Percentiles rank a stretch among this genome's conserved stretches.
phyloP scores from a whole-genome alignment of 2,797 vertebrate species.

The Thalassophryne amazonica region DNA sequence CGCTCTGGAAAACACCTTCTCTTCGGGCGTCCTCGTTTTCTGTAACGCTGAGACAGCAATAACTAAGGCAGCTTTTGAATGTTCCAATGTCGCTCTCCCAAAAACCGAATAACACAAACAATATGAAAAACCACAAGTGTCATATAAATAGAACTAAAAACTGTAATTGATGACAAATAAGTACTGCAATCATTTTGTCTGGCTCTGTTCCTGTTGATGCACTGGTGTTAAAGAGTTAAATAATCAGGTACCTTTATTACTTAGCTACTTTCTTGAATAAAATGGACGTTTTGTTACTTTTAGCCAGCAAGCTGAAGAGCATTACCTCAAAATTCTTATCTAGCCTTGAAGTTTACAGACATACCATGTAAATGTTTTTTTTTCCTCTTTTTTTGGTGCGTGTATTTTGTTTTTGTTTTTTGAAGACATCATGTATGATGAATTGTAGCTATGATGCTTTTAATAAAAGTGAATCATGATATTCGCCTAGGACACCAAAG shows the following conservation, averaged over 20 bases:
- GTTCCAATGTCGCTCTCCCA: constrained; percentile 83
- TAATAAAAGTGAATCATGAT: constrained; percentile 99
- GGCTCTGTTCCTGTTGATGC: constrained; percentile 97
- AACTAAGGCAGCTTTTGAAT: constrained; percentile 99
- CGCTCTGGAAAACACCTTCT: constrained; percentile 11
- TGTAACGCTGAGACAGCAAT: constrained; percentile 93
- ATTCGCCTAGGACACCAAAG: constrained; percentile 93
- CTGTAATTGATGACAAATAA: constrained; percentile 81
- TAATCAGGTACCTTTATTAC: constrained; percentile 98
- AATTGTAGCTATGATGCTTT: constrained; percentile 99
- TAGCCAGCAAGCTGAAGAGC: constrained; percentile 99
- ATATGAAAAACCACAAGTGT: constrained; percentile 88
- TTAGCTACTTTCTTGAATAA: constrained; percentile 87
- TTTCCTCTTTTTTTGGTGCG: constrained; percentile 79
- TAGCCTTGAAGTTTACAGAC: constrained; percentile 99
- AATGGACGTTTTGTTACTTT: constrained; percentile 99
- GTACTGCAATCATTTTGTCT: constrained; percentile 98
- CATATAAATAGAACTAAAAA: constrained; percentile 81
- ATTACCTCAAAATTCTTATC: constrained; percentile 99
- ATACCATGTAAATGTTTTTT: constrained; percentile 98
- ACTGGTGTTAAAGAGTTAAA: constrained; percentile 94
- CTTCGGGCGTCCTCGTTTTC: constrained; percentile 23
- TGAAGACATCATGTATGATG: constrained; percentile 99
- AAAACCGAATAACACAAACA: constrained; percentile 51
- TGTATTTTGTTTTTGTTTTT: constrained; percentile 79